A percentile compares a stretch with the other conserved stretches of the same genome.
phyloP scores from a whole-genome alignment of 1,140 invertebrate species.

The Drosophila gunungcola region DNA sequence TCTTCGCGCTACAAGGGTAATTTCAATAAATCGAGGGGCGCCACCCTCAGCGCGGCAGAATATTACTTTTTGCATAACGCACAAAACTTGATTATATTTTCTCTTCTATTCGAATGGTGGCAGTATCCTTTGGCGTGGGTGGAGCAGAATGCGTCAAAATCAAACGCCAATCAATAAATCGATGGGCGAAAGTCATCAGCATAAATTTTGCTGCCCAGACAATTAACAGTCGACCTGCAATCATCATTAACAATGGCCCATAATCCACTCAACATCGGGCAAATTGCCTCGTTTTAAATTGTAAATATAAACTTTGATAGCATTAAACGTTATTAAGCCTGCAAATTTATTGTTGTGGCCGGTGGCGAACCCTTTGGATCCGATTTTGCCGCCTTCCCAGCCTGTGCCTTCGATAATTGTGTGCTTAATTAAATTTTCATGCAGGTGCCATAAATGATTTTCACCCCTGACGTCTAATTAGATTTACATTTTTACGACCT shows the following conservation, averaged over 20 bases:
- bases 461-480: conserved; percentile 66
- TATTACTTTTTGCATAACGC: conserved; percentile 61
- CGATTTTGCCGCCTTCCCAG: conserved; percentile 3
- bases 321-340: conserved; percentile 77
- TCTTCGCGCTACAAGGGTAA: conserved; percentile 65
- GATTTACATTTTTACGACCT: conserved; percentile 69
- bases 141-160: conserved; percentile 18
- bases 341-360: conserved; percentile 58
- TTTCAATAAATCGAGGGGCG: conserved; percentile 70
- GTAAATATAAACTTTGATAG: conserved; percentile 78
- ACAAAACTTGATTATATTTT: conserved; percentile 67
- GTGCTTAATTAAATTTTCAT: conserved; percentile 82
- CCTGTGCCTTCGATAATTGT: conserved; percentile 60
- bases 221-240: conserved; percentile 80
- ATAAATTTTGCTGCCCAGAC: conserved; percentile 66
- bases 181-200: conserved; percentile 74
- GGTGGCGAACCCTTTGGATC: conserved; percentile 13
- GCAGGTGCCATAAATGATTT: conserved; percentile 81
- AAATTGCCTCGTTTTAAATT: conserved; percentile 80
- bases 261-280: conserved; percentile 72
- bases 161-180: conserved; percentile 70
- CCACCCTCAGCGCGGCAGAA: conserved; percentile 4
- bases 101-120: conserved; percentile 30
- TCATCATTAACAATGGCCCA: conserved; percentile 77
- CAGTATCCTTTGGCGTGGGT: conserved; percentile 4